A percentile compares a stretch with the other conserved stretches of the same genome.
phyloP scores from a whole-genome alignment of 2,888 invertebrate species.

The Nemapogon koenigi region DNA sequence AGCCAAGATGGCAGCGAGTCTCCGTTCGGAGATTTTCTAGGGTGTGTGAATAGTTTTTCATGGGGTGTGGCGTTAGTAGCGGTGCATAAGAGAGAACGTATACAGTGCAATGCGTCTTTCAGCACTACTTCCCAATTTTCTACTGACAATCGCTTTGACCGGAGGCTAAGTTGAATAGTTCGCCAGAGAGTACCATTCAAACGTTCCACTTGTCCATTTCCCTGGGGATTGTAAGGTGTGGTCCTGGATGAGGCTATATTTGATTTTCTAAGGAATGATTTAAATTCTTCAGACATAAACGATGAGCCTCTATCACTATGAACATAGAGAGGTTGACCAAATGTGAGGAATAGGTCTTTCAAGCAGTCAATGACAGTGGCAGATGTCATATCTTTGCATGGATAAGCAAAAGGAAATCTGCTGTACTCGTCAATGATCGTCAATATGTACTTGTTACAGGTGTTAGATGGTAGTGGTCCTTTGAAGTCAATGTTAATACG shows the following conservation, averaged over 20 bases:
- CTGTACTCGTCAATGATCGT: constrained; percentile 1
- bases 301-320: background rate
- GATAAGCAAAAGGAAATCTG: constrained; percentile 1
- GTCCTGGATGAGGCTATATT: too few species aligned
- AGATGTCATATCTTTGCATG: constrained; percentile 1
- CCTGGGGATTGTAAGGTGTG: too few species aligned
- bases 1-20: constrained; percentile 4
- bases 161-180: too few species aligned
- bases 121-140: too few species aligned
- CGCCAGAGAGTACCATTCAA: too few species aligned
- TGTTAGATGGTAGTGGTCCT: constrained; percentile 2
- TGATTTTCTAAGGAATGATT: too few species aligned
- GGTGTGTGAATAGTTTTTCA: constrained; percentile 1
- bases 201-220: too few species aligned
- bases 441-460: background rate
- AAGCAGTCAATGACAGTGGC: background rate
- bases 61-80: constrained; percentile 2
- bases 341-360: background rate
- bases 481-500: constrained; percentile 1
- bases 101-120: too few species aligned
- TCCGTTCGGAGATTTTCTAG: constrained; percentile 1
- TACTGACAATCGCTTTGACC: too few species aligned
- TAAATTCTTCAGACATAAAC: constrained; percentile 1
- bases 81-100: too few species aligned
- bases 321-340: background rate